Evolutionary conservation across 1,140 invertebrate genomes (phyloP).

Genomic region (Achroia grisella): DNA sequence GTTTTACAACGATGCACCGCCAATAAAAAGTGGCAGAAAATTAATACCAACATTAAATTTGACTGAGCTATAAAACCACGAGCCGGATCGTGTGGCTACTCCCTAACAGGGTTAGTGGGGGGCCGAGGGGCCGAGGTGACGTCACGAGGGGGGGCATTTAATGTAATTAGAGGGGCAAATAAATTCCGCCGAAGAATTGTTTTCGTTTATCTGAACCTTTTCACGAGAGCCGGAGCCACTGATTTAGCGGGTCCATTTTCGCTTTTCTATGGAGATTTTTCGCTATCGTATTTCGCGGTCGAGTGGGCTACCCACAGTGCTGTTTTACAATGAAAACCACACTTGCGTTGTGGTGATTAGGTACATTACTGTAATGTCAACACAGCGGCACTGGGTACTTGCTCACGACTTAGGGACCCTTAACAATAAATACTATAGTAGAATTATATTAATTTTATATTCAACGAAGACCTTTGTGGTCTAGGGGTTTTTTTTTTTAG

Average conservation of each 20-base stretch:
- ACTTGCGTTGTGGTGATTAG: too few species aligned
- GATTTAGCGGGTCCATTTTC: conserved; percentile 9
- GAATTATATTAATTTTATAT: too few species aligned
- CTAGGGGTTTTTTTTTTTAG: too few species aligned
- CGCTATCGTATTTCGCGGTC: conserved; percentile 10
- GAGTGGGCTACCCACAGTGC: background rate
- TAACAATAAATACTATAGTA: too few species aligned
- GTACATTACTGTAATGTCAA: too few species aligned
- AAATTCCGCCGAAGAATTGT: conserved; percentile 27
- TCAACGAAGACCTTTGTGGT: too few species aligned
- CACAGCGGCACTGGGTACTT: too few species aligned
- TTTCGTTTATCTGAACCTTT: conserved; percentile 33
- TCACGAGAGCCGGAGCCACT: conserved; percentile 8
- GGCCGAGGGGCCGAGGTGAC: background rate
- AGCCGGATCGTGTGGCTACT: too few species aligned
- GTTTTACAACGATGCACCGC: too few species aligned
- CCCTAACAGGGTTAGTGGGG: background rate
- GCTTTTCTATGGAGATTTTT: conserved; percentile 13
- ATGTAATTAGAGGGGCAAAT: conserved; percentile 31
- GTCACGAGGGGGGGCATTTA: conserved; percentile 8
- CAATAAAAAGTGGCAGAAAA: background rate
- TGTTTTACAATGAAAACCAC: too few species aligned
- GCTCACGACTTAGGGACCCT: too few species aligned
- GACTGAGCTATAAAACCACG: background rate
- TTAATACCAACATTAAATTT: background rate